Evolutionary conservation across 2,797 vertebrate species (phyloP).

Genomic region (Astyanax mexicanus): DNA sequence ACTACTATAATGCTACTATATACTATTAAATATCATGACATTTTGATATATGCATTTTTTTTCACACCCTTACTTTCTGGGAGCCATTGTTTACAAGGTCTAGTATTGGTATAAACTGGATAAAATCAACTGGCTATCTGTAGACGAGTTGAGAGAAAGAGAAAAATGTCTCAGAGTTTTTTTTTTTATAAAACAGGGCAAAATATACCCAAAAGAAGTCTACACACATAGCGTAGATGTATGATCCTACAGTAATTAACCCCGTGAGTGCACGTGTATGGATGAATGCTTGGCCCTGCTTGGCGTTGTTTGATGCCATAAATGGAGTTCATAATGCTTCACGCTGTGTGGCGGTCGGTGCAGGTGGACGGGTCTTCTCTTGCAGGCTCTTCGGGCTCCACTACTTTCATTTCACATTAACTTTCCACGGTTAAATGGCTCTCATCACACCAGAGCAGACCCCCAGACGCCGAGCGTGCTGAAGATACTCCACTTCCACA

Average conservation of each 20-base stretch:
- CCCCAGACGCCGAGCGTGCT: constrained; percentile 7
- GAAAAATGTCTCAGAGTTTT: background rate
- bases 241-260: constrained; percentile 15
- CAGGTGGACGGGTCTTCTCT: constrained; percentile 23
- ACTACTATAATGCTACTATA: too few relatives aligned
- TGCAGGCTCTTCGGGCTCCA: constrained; percentile 20
- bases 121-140: background rate
- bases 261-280: background rate
- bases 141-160: background rate
- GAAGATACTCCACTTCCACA: background rate
- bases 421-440: constrained; percentile 47
- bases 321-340: constrained; percentile 52
- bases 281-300: constrained; percentile 9
- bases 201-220: background rate
- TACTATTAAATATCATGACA: too few relatives aligned
- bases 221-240: background rate
- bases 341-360: constrained; percentile 26
- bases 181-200: background rate
- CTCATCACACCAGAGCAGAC: constrained; percentile 37
- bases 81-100: background rate
- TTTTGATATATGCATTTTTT: too few relatives aligned
- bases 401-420: constrained; percentile 47
- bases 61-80: too few relatives aligned
- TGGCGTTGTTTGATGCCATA: constrained; percentile 22
- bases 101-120: background rate